phyloP scores from a whole-genome alignment of 2,797 vertebrate genomes.

The Lindbergichthys nudifrons region DNA sequence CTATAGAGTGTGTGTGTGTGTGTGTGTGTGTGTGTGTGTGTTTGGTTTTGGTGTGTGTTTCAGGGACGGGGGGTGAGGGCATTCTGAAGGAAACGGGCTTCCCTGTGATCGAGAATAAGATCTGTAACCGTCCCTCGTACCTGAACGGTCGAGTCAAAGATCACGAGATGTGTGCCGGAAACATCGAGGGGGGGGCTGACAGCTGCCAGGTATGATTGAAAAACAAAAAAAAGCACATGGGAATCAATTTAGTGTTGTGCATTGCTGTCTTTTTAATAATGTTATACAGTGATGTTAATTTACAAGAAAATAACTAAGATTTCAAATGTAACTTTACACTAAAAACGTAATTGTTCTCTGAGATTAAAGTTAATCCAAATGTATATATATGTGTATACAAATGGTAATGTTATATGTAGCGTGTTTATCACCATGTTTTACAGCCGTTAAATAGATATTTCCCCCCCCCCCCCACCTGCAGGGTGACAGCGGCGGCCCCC shows the following conservation, averaged over 20 bases:
- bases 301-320: too few species aligned
- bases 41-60: conserved; percentile 15
- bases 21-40: too few species aligned
- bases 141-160: conserved; percentile 85
- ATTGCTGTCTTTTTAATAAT: too few species aligned
- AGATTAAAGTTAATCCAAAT: too few species aligned
- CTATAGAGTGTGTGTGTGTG: too few species aligned
- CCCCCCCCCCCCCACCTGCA: conserved; percentile 69
- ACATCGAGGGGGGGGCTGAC: conserved; percentile 89
- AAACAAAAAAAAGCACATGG: neutral
- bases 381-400: too few species aligned
- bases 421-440: neutral
- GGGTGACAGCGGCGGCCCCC: conserved; percentile 98
- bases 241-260: too few species aligned
- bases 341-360: too few species aligned
- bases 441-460: neutral
- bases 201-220: conserved; percentile 91
- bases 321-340: too few species aligned
- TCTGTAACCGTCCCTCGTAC: conserved; percentile 91
- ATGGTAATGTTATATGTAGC: too few species aligned
- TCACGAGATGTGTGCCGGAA: conserved; percentile 92
- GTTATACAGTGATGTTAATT: too few species aligned
- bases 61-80: conserved; percentile 87
- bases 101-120: conserved; percentile 95
- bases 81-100: conserved; percentile 92